phyloP scores from a whole-genome alignment of 2,888 invertebrate species.

The Himalopsyche anomala region DNA sequence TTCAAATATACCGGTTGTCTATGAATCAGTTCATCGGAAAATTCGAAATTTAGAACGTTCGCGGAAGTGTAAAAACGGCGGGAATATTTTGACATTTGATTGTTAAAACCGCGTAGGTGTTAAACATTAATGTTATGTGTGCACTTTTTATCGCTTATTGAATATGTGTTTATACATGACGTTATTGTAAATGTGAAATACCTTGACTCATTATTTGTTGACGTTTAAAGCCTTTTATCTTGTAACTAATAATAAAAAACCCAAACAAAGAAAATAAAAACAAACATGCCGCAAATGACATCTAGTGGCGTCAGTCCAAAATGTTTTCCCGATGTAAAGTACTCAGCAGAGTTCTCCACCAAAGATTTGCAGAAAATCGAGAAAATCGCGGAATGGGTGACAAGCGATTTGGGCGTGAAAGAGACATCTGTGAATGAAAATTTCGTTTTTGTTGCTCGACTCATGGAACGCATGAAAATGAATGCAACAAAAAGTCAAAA shows the following conservation, averaged over 20 bases:
- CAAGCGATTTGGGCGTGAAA: conserved; percentile 55
- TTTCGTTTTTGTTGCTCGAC: conserved; percentile 50
- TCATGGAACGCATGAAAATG: conserved; percentile 55
- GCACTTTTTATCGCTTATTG: background rate
- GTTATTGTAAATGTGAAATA: background rate
- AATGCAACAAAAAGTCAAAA: conserved; percentile 52
- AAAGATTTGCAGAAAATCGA: conserved; percentile 53
- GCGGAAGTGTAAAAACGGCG: conserved; percentile 1
- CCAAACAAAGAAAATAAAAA: conserved; percentile 39
- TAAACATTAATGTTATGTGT: background rate
- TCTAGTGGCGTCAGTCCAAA: conserved; percentile 53
- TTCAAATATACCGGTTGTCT: background rate
- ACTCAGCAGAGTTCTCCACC: conserved; percentile 57
- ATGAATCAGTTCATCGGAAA: background rate
- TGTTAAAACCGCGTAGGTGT: conserved; percentile 7
- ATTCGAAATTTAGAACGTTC: background rate
- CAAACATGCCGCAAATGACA: conserved; percentile 57
- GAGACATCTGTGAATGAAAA: conserved; percentile 54
- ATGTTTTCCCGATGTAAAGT: conserved; percentile 42
- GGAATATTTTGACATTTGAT: conserved; percentile 11
- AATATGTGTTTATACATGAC: background rate
- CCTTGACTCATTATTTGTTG: background rate
- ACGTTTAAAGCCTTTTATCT: background rate
- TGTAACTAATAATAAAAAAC: background rate
- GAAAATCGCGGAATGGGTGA: conserved; percentile 56